phyloP scores from a whole-genome alignment of 2,113 vertebrate genomes.

The Cinclus mexicanus region DNA sequence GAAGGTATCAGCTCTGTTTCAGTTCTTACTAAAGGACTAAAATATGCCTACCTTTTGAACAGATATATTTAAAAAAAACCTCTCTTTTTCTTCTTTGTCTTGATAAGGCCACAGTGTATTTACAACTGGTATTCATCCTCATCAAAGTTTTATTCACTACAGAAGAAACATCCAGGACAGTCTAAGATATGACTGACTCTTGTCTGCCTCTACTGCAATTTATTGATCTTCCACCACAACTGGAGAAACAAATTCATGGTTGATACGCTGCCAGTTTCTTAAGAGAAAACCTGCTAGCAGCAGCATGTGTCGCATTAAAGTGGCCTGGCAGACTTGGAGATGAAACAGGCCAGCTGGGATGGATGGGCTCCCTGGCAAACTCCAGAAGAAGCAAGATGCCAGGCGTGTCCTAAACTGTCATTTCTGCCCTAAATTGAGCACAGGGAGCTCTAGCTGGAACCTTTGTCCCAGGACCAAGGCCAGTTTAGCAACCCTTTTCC shows the following conservation, averaged over 20 bases:
- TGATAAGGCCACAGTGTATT: background rate
- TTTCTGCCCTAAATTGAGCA: background rate
- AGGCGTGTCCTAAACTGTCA: background rate
- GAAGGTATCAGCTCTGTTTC: background rate
- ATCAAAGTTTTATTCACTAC: background rate
- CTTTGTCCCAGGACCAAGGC: background rate
- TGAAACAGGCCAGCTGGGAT: background rate
- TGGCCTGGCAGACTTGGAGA: background rate
- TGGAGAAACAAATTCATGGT: background rate
- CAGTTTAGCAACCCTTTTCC: background rate
- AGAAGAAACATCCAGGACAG: background rate
- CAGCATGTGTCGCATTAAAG: background rate
- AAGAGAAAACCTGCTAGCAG: background rate
- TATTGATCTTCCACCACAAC: background rate
- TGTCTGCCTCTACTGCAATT: background rate
- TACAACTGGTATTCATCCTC: background rate
- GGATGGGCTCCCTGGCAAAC: background rate
- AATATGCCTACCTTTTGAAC: background rate
- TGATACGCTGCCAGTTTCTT: background rate
- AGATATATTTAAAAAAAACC: background rate
- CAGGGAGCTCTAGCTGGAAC: fast-evolving
- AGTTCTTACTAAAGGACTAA: background rate
- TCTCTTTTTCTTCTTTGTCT: background rate
- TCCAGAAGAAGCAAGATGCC: background rate
- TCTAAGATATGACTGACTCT: background rate